Evolutionary conservation across 2,113 vertebrate genomes (phyloP).

Genomic region (Phasianus colchicus): DNA sequence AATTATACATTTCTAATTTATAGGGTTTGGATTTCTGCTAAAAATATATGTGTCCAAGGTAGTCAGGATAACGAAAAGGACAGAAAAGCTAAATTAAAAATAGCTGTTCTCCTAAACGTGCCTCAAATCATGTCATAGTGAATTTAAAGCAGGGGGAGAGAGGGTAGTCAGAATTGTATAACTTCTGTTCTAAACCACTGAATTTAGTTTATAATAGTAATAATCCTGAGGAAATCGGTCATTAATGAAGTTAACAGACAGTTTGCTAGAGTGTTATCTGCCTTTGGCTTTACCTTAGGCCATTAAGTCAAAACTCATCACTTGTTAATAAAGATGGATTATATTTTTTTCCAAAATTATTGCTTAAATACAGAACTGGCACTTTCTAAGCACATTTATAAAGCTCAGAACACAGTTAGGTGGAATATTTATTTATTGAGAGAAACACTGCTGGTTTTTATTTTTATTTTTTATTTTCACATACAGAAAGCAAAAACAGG

Average conservation of each 20-base stretch:
- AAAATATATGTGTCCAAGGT: neutral
- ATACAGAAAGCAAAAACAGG: neutral
- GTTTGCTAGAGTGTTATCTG: slow-evolving; percentile 38
- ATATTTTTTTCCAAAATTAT: neutral
- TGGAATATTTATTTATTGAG: slow-evolving; percentile 1
- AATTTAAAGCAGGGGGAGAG: neutral
- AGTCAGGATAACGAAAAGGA: neutral
- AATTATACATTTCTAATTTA: neutral
- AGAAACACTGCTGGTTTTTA: neutral
- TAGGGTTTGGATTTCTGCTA: neutral
- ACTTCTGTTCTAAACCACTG: slow-evolving; percentile 28
- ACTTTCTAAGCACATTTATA: slow-evolving; percentile 42
- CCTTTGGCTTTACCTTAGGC: slow-evolving; percentile 16
- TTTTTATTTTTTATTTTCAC: neutral
- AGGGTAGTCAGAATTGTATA: neutral
- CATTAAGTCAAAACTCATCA: slow-evolving; percentile 30
- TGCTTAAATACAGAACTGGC: slow-evolving; percentile 30
- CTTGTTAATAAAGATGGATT: slow-evolving; percentile 26
- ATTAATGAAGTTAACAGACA: slow-evolving; percentile 50
- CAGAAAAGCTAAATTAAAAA: slow-evolving; percentile 22
- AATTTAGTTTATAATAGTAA: slow-evolving; percentile 31
- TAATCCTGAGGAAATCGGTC: slow-evolving; percentile 18
- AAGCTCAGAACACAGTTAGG: slow-evolving; percentile 16
- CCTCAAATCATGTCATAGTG: neutral
- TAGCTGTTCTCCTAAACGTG: neutral